Evolutionary conservation across 1,140 invertebrate species (phyloP).

Genomic region (Leptonema lineaticorne): DNA sequence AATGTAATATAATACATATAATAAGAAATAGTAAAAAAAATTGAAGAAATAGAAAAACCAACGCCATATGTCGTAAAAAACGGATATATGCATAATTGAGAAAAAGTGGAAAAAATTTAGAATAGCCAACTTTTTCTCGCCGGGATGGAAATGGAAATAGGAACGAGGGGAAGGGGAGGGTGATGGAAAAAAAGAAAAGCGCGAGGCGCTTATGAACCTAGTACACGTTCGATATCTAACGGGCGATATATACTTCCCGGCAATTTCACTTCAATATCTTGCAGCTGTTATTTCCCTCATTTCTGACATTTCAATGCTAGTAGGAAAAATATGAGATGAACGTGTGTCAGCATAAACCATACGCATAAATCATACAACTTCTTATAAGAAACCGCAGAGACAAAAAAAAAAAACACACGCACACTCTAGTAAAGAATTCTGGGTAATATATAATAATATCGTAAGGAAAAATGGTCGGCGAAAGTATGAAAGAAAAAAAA

Average conservation of each 20-base stretch:
- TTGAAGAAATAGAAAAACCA: no score
- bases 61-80: no score
- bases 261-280: constrained; percentile 33
- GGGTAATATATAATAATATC: not conserved
- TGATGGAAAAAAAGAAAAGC: no score
- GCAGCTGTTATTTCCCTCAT: constrained; percentile 36
- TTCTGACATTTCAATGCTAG: constrained; percentile 33
- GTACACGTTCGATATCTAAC: not conserved
- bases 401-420: not conserved
- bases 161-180: no score
- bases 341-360: constrained; percentile 36
- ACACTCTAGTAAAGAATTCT: not conserved
- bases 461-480: not conserved
- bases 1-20: no score
- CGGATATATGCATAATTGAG: no score
- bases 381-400: constrained; percentile 1
- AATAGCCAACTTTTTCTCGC: no score
- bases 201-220: no score
- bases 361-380: constrained; percentile 31
- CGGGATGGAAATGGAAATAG: no score
- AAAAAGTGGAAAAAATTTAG: no score
- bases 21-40: no score
- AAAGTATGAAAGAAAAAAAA: not conserved
- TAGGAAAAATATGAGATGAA: constrained; percentile 36
- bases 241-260: constrained; percentile 9